Base-by-base conservation (phyloP, 2,888 invertebrate genomes). In the Gymnocheta viridis region DNA sequence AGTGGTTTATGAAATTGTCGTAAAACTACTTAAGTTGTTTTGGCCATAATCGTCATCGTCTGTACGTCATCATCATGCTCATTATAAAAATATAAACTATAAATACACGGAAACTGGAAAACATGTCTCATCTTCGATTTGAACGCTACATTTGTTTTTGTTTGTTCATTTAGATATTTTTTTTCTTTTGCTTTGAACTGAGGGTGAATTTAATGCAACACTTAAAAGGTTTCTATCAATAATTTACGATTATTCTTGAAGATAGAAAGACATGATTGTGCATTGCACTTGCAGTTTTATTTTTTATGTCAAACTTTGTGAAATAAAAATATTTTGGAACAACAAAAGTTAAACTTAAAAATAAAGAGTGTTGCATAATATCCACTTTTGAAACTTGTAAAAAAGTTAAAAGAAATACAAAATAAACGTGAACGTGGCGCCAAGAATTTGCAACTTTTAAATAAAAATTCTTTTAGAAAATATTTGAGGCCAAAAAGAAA, bases 141-240 rank as follows among this genome's bases (percentile, higher is more conserved):
- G 19, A 44, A 27, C 27, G 12, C 6, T 44, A 14, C 22, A 22
- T 47, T 47, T 73, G 7, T 51, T 56, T 41, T 51, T 51, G 7
- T 29, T 27, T 32, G 10, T 9, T 41, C 9, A 32, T 14, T 17
- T 22, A 32, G 17, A 41, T 12, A 44, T 9, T 38, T n/a, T 56
- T 27, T 19, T 58, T 10, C 4, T 47, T 44, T 44, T 44, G 9
- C 17, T 12, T 49, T 29, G n/a, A 62, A 19, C 19, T 64, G 54
- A 10, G 56, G 27, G 27, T 32, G 44, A 54, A 54, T 44, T 44
- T 35, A 62, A 64, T 70, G 62, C 44, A 62, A 56, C 19, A 47
- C 35, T 54, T 72, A 80, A 58, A 72, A 56, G 56, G 62, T 72
- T 72, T 67, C 56, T 56, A 19, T 32, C 62, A 69, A 69, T 41